Percentiles rank a stretch among this genome's conserved stretches.
phyloP scores from a whole-genome alignment of 2,888 invertebrate species.

The Cryptocheilus praepositus region DNA sequence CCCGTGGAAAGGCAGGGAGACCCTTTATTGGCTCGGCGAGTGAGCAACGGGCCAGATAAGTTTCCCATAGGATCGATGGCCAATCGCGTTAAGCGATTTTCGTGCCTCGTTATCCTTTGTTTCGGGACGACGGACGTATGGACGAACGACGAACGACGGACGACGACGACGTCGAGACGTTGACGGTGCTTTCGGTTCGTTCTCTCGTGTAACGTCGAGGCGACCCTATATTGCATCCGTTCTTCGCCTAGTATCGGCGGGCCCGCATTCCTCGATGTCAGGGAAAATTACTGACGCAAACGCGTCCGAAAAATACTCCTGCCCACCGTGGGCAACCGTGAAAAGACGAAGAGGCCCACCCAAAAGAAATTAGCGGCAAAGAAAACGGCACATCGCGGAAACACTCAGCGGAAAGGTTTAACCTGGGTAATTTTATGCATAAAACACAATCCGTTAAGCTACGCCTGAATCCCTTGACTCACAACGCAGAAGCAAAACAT shows the following conservation, averaged over 20 bases:
- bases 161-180: slow-evolving; percentile 17
- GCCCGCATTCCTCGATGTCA: slow-evolving; percentile 38
- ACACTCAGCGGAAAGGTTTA: too few relatives aligned
- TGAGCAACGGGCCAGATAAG: slow-evolving; percentile 59
- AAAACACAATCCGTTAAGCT: too few relatives aligned
- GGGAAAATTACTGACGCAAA: slow-evolving; percentile 24
- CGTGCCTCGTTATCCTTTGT: slow-evolving; percentile 71
- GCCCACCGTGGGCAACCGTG: not conserved
- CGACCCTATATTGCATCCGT: slow-evolving; percentile 35
- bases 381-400: not conserved
- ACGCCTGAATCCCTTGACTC: too few relatives aligned
- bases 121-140: slow-evolving; percentile 36
- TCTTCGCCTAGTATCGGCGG: slow-evolving; percentile 27
- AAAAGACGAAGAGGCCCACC: slow-evolving; percentile 13
- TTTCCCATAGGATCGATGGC: slow-evolving; percentile 66
- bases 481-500: too few relatives aligned
- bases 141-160: slow-evolving; percentile 30
- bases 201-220: slow-evolving; percentile 25
- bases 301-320: slow-evolving; percentile 8
- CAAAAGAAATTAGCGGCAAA: not conserved
- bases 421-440: too few relatives aligned
- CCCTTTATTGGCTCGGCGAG: slow-evolving; percentile 68
- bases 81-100: slow-evolving; percentile 71
- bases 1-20: slow-evolving; percentile 62
- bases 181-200: slow-evolving; percentile 25